A percentile compares a stretch with the other conserved stretches of the same genome.
These are phyloP conservation scores for Ericerus pela DNA, from an alignment of 1,140 invertebrate species.

Conservation along the genomic window DNA sequence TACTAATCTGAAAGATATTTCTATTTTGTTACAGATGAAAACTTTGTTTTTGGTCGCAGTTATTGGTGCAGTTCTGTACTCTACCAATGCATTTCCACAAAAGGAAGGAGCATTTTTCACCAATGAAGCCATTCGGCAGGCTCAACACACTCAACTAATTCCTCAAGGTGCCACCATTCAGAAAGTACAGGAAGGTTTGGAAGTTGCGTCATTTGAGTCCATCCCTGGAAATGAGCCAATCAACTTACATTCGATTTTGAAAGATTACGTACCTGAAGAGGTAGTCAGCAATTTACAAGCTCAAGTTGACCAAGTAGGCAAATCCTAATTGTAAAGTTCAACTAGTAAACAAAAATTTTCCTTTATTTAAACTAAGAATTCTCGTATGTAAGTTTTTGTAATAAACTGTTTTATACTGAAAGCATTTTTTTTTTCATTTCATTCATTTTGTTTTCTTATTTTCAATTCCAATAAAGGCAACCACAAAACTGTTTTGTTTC, in stretches of 20 bases:
- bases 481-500: too few relatives aligned
- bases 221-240: conserved; percentile 67
- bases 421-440: too few relatives aligned
- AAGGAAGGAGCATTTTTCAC: conserved; percentile 63
- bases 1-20: too few relatives aligned
- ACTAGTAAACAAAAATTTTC: too few relatives aligned
- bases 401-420: too few relatives aligned
- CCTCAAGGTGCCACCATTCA: conserved; percentile 72
- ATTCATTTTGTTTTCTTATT: too few relatives aligned
- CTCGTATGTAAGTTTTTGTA: too few relatives aligned
- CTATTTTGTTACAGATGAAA: too few relatives aligned
- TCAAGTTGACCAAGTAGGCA: conserved; percentile 65
- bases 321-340: conserved; percentile 15
- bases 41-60: too few relatives aligned
- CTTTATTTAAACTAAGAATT: too few relatives aligned
- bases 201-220: conserved; percentile 63
- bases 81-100: conserved; percentile 33
- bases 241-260: conserved; percentile 62
- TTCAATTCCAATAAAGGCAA: too few relatives aligned
- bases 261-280: conserved; percentile 63
- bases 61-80: too few relatives aligned
- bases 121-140: conserved; percentile 67
- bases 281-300: conserved; percentile 71
- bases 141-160: conserved; percentile 64
- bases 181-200: conserved; percentile 68